Evolutionary conservation across 2,113 vertebrate genomes (phyloP), one percentile per base, ranked within the genome.

Genomic region (Myiopsitta monachus): DNA sequence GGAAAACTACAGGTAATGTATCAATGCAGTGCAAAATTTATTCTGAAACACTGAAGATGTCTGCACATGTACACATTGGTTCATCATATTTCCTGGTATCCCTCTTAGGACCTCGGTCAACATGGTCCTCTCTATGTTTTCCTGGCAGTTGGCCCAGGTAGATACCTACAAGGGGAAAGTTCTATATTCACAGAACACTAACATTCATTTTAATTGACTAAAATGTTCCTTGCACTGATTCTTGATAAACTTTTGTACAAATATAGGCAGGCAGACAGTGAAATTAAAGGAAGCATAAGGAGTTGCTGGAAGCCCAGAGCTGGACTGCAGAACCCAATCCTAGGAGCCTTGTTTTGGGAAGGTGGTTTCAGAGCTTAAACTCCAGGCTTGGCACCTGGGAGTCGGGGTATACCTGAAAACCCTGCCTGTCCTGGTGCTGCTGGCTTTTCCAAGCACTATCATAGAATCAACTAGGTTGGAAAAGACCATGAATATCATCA

Each of bases 391-490:
- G 73, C 46, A 78, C 17, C 10, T 17, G 24, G 33, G 30, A 43
- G 8, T 9, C 10, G 0, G 1, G 38, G 46, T 54, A 49, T 24
- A 54, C 14, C 47, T 27, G 23, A 59, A 31, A 44, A 15, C 15
- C 21, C 24, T 31, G 39, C 30, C 36, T 54, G 13, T 68, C 12
- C 18, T 17, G 31, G 36, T 1, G 1, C n/a, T 36, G 10, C 13
- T 0, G 1, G 38, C 9, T 2, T 21, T 59, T 54, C 24, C 0
- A 0, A 51, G 47, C 0, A 55, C 51, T 55, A 8, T 33, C 54
- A 33, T 11, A 55, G 54, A 55, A 33, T 55, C 30, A 55, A 5
- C 30, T 33, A 33, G 54, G 18, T 33, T 55, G 30, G 54, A 33
- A 55, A 55, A 33, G 30, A 55, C 54, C 54, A 55, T 33, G 30